phyloP scores from a whole-genome alignment of 2,113 vertebrate genomes.

The Trogon surrucura region DNA sequence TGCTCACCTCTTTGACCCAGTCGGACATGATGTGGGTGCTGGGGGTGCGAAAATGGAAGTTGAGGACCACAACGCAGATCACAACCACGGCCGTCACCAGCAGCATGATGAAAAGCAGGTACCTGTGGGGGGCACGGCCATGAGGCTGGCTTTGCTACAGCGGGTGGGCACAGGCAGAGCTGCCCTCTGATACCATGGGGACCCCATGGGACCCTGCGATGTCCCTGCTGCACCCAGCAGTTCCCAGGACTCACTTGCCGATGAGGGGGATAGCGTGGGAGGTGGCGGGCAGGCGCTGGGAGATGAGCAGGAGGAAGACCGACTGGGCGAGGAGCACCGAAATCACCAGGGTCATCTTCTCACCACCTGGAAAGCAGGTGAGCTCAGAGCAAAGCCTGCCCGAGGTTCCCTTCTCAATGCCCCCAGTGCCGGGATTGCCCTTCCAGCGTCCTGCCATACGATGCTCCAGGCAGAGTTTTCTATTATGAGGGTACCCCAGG shows the following conservation, averaged over 20 bases:
- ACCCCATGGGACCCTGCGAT: fast-evolving
- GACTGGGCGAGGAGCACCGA: constrained; percentile 94
- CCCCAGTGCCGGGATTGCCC: not conserved
- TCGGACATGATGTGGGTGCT: constrained; percentile 92
- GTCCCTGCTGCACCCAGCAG: fast-evolving
- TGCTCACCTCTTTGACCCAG: constrained; percentile 85
- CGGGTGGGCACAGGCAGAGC: not conserved
- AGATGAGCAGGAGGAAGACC: constrained; percentile 94
- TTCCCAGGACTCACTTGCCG: constrained; percentile 84
- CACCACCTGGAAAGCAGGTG: constrained; percentile 83
- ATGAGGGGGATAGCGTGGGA: constrained; percentile 91
- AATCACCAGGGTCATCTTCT: constrained; percentile 95
- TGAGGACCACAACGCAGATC: constrained; percentile 90
- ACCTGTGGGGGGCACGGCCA: constrained; percentile 71
- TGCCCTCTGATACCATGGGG: not conserved
- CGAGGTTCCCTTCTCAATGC: not conserved
- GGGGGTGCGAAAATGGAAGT: constrained; percentile 94
- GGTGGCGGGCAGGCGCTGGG: constrained; percentile 90
- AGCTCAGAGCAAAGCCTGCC: not conserved
- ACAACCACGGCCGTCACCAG: constrained; percentile 90
- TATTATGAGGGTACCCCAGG: not conserved
- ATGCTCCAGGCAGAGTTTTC: not conserved
- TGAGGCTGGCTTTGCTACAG: not conserved
- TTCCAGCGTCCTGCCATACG: not conserved
- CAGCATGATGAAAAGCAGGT: constrained; percentile 96